A percentile compares a stretch with the other conserved stretches of the same genome.
Conservation (phyloP, 2,113 vertebrate genomes). For the Peromyscus polionotus region DNA sequence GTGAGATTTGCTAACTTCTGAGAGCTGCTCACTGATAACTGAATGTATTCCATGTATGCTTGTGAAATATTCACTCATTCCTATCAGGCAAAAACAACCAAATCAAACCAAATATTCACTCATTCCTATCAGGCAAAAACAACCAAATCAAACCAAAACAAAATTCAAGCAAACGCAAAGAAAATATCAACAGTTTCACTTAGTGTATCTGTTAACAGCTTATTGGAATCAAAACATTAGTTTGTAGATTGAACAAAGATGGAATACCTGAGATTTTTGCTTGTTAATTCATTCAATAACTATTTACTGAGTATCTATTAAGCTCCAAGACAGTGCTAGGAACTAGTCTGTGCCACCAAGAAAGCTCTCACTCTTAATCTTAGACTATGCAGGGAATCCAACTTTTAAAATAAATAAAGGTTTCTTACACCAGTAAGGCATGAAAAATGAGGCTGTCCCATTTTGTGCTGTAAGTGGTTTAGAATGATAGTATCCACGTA, state of each 20-base stretch:
- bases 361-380: not conserved
- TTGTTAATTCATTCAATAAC: conserved; percentile 23
- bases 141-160: not conserved
- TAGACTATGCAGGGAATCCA: conserved; percentile 31
- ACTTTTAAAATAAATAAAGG: conserved; percentile 60
- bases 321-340: not conserved
- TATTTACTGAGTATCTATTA: conserved; percentile 18
- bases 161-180: not conserved
- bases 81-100: not conserved
- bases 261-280: not conserved
- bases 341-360: not conserved
- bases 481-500: conserved; percentile 10
- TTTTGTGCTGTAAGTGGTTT: conserved; percentile 14
- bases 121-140: conserved; percentile 15
- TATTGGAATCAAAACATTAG: not conserved
- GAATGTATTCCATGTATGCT: not conserved
- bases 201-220: not conserved
- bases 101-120: not conserved
- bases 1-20: not conserved
- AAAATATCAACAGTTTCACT: conserved; percentile 35
- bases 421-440: conserved; percentile 21
- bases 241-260: conserved; percentile 46
- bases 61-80: conserved; percentile 18
- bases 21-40: conserved; percentile 12
- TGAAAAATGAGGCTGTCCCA: not conserved